A percentile compares a stretch with the other conserved stretches of the same genome.
Evolutionary conservation across 2,888 invertebrate species (phyloP).

Genomic region (Lingula anatina): DNA sequence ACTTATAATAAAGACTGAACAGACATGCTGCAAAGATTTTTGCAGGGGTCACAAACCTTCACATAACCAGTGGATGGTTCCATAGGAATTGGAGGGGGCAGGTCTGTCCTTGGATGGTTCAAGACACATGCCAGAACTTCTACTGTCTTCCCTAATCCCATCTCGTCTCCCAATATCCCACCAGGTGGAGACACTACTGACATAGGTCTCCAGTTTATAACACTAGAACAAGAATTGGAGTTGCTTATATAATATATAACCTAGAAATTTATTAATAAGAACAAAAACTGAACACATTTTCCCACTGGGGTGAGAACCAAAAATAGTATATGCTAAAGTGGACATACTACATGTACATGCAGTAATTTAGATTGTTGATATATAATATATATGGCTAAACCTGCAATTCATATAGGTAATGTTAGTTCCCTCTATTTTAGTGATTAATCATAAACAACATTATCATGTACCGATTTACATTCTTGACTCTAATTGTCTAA

Average conservation of each 20-base stretch:
- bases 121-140: conserved; percentile 67
- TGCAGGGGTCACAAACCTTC: too few relatives aligned
- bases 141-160: conserved; percentile 78
- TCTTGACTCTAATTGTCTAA: too few relatives aligned
- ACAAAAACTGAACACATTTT: background rate
- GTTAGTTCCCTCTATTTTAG: too few relatives aligned
- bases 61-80: too few relatives aligned
- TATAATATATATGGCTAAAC: too few relatives aligned
- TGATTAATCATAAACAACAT: too few relatives aligned
- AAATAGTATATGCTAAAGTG: conserved; percentile 2
- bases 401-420: too few relatives aligned
- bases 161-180: conserved; percentile 74
- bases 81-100: too few relatives aligned
- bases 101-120: conserved; percentile 53
- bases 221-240: conserved; percentile 17
- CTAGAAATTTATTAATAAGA: background rate
- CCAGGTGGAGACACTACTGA: conserved; percentile 55
- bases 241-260: background rate
- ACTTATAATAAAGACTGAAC: too few relatives aligned
- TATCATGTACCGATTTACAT: too few relatives aligned
- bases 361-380: too few relatives aligned
- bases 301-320: background rate
- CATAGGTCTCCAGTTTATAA: conserved; percentile 50
- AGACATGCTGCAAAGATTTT: too few relatives aligned
- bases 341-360: background rate